Conservation (phyloP, 2,888 invertebrate genomes). For the Pyralis farinalis region DNA sequence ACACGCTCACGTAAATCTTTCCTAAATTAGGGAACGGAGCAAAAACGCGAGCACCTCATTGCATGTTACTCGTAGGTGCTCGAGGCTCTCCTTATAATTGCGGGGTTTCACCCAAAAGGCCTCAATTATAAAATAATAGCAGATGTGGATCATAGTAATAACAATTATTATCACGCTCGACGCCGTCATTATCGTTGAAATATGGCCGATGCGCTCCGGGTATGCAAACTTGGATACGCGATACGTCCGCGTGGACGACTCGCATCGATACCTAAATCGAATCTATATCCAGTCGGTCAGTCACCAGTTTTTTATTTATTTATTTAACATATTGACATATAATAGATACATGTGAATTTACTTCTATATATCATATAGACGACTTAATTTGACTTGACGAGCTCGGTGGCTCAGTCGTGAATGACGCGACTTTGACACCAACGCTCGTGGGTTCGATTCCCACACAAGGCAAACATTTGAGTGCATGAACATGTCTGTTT, state of each 20-base stretch:
- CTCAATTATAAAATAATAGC: slow-evolving; percentile 81
- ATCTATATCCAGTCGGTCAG: no score
- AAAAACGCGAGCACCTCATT: slow-evolving; percentile 68
- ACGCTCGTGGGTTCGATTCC: no score
- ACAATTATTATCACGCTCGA: slow-evolving; percentile 80
- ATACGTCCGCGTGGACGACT: slow-evolving; percentile 7
- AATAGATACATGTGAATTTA: no score
- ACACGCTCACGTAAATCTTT: slow-evolving; percentile 44
- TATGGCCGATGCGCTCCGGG: slow-evolving; percentile 61
- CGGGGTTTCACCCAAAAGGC: slow-evolving; percentile 78
- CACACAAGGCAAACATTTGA: no score
- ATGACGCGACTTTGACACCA: no score
- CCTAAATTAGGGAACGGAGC: slow-evolving; percentile 65
- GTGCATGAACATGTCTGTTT: no score
- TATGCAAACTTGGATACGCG: slow-evolving; percentile 61
- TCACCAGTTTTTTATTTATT: no score
- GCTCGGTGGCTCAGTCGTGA: no score
- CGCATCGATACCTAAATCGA: no score
- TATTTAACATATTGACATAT: no score
- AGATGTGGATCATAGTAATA: slow-evolving; percentile 80
- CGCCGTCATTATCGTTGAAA: slow-evolving; percentile 75
- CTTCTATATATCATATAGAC: no score
- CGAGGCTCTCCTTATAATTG: slow-evolving; percentile 78
- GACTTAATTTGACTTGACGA: no score
- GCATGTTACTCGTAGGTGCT: slow-evolving; percentile 67